Evolutionary conservation across 1,140 invertebrate species (phyloP), one percentile per base, ranked within the genome.

Genomic region (Penaeus indicus): DNA sequence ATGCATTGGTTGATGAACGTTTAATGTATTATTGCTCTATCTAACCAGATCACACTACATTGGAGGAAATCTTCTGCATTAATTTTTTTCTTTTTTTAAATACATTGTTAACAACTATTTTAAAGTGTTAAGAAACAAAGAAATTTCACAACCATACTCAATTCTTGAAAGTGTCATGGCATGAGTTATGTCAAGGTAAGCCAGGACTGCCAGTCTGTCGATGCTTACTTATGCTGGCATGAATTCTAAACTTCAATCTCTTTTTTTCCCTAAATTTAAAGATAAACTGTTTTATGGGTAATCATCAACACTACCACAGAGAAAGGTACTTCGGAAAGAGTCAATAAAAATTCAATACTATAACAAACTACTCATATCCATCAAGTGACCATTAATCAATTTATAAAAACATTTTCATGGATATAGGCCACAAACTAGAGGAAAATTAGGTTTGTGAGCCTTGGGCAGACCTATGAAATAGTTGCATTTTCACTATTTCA

Each of bases 11-110:
- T 88, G 86, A 88, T 84, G 81, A 88, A 88, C 64, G 81, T 84
- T 88, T 78, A 75, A 84, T 77, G 69, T 88, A 88, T 88, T 88
- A 88, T 88, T 88, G 86, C 86, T 88, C 86, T 88, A 88, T 77
- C 86, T 88, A 88, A 79, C 84, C 75, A 86, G 72, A 84, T 88
- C 80, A 88, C 62, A 72, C 81, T 84, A 84, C 81, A 69, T 84
- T 88, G 86, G 61, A 88, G 80, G 42, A 84, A 84, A 77, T 63
- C 62, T 88, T 88, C 84, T 88, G 86, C 54, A 83, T 83, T 47
- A 47, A 47, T 47, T 47, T 47, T 47, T 47, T 47, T 32, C 47
- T 47, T 47, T 47, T 67, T 88, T 88, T 75, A 63, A 84, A 88
- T 54, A 86, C 78, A 86, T 67, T 81, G 61, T 64, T 84, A 84